Conservation (phyloP, 2,797 vertebrate species). For the Hybognathus amarus region DNA sequence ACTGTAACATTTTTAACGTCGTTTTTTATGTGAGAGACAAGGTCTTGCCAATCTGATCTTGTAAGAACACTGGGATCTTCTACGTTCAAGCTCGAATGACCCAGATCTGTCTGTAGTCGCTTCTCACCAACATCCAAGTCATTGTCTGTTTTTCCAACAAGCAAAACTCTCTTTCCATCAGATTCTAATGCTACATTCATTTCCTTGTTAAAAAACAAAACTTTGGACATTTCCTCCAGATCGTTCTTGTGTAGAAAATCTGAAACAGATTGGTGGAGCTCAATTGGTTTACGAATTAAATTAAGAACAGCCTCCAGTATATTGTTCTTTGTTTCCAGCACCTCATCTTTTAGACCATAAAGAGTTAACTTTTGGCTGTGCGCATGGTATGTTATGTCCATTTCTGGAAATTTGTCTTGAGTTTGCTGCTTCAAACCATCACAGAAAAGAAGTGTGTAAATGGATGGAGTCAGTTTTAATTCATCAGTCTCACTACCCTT, state of each 20-base stretch:
- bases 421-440: conserved; percentile 69
- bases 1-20: conserved; percentile 67
- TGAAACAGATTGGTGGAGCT: conserved; percentile 68
- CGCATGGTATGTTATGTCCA: conserved; percentile 72
- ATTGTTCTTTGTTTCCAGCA: conserved; percentile 73
- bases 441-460: conserved; percentile 73
- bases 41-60: conserved; percentile 73
- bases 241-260: conserved; percentile 73
- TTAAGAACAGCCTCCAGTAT: conserved; percentile 68
- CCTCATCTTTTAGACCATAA: conserved; percentile 76
- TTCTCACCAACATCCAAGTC: conserved; percentile 75
- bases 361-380: conserved; percentile 66
- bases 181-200: conserved; percentile 78
- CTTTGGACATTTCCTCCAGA: conserved; percentile 68
- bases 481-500: conserved; percentile 67
- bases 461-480: conserved; percentile 64
- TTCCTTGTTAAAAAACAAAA: conserved; percentile 74
- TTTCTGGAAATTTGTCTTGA: conserved; percentile 65
- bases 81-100: conserved; percentile 65
- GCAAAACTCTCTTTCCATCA: conserved; percentile 55
- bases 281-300: conserved; percentile 67
- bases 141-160: conserved; percentile 71
- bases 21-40: conserved; percentile 64
- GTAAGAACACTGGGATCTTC: conserved; percentile 71
- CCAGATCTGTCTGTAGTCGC: conserved; percentile 70